Evolutionary conservation across 1,140 invertebrate genomes (phyloP), one percentile per base, ranked within the genome.

Genomic region (Thaumatotibia leucotreta): DNA sequence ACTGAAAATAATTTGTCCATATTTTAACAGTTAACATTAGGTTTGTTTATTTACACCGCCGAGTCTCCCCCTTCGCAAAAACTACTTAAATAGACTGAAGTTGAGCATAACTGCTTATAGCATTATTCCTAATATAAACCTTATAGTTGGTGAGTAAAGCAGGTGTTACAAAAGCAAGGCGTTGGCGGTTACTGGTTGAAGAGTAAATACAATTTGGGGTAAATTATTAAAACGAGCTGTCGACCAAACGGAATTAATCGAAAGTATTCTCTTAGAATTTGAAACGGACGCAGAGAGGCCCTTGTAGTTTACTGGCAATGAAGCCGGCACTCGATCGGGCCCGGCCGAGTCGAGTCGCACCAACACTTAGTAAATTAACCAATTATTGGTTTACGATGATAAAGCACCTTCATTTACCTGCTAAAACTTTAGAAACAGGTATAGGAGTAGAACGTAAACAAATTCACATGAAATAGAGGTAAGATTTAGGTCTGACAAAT

Each of bases 151-250:
- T n/a, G 32, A 31, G 62, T 69, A 74, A 64, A 67, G 73, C 67
- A 22, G 32, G 70, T 64, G 65, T 65, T 72, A 65, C 63, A 52
- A 67, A 64, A 20, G 62, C 32, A 17, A 52, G 33, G 32, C 45
- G 11, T 58, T 22, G 27, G 50, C 63, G 67, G 50, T 71, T 71
- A 64, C 63, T 31, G 65, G 64, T 63, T 33, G n/a, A n/a, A 67
- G 66, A 66, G 65, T 74, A 54, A 66, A 66, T 65, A 68, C 67
- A 70, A 70, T 69, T 74, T 66, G 54, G 68, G 61, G 75, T 77
- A 74, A 79, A 78, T 82, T 78, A 82, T 78, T 77, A 80, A 81
- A 82, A 77, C 74, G 74, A 71, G 71, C 77, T 76, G 74, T 76
- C 77, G 76, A 78, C 77, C 75, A 74, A 75, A 63, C 58, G 67